phyloP scores from a whole-genome alignment of 2,888 invertebrate species.

The Mesoligia furuncula region DNA sequence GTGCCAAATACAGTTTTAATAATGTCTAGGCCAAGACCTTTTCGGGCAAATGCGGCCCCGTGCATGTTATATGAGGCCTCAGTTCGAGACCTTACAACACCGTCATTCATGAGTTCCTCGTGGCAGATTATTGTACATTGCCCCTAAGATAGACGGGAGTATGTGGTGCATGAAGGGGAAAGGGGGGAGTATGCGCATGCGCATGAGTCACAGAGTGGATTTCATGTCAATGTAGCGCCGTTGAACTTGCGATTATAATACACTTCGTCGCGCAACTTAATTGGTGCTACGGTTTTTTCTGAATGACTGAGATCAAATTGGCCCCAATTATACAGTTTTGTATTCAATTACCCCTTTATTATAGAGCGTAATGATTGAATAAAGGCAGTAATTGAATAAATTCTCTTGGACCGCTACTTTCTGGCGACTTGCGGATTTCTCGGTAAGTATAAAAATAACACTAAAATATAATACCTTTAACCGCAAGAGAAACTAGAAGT shows the following conservation, averaged over 20 bases:
- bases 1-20: constrained; percentile 58
- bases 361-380: constrained; percentile 53
- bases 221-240: constrained; percentile 67
- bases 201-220: constrained; percentile 64
- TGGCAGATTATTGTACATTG: constrained; percentile 64
- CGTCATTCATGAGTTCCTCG: constrained; percentile 58
- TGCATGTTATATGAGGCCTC: constrained; percentile 35
- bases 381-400: constrained; percentile 51
- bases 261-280: constrained; percentile 80
- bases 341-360: constrained; percentile 66
- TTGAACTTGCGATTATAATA: constrained; percentile 78
- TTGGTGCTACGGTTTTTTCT: constrained; percentile 79
- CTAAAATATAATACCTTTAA: constrained; percentile 49
- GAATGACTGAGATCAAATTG: constrained; percentile 74
- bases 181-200: constrained; percentile 49
- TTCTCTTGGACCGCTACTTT: constrained; percentile 29
- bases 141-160: constrained; percentile 59
- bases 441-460: constrained; percentile 52
- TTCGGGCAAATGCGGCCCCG: constrained; percentile 43
- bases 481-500: constrained; percentile 37
- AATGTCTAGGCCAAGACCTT: constrained; percentile 63
- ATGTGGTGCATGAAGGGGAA: constrained; percentile 25
- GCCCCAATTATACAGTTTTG: constrained; percentile 72
- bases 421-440: constrained; percentile 39
- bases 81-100: constrained; percentile 39